phyloP scores from a whole-genome alignment of 2,113 vertebrate genomes.

The Peromyscus leucopus region DNA sequence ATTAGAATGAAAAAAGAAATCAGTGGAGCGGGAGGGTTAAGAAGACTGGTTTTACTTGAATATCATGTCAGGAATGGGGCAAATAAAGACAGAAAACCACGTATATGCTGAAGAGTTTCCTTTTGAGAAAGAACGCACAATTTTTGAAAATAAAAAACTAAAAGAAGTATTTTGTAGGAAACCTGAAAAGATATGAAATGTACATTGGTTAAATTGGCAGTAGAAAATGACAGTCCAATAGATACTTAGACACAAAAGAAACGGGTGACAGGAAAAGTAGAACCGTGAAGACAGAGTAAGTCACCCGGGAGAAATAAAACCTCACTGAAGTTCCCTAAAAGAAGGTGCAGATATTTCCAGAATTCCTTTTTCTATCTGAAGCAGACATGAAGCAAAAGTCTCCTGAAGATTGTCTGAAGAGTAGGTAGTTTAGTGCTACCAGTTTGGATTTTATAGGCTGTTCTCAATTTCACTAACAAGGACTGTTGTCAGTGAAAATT shows the following conservation, averaged over 20 bases:
- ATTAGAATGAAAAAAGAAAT: conserved; percentile 24
- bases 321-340: background rate
- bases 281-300: conserved; percentile 64
- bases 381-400: background rate
- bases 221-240: conserved; percentile 73
- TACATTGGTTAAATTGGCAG: conserved; percentile 39
- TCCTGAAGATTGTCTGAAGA: background rate
- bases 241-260: conserved; percentile 65
- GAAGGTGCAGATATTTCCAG: background rate
- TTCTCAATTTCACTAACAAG: background rate
- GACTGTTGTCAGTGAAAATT: background rate
- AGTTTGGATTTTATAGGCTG: background rate
- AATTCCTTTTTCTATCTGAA: background rate
- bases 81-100: background rate
- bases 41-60: background rate
- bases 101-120: background rate
- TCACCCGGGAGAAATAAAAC: conserved; percentile 73
- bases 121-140: background rate
- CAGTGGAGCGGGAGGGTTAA: background rate
- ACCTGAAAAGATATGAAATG: conserved; percentile 27
- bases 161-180: background rate
- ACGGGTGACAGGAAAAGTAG: conserved; percentile 69
- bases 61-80: background rate
- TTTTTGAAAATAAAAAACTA: conserved; percentile 27
- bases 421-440: background rate